Evolutionary conservation across 2,888 invertebrate species (phyloP).

Genomic region (Cephus sareptanus): DNA sequence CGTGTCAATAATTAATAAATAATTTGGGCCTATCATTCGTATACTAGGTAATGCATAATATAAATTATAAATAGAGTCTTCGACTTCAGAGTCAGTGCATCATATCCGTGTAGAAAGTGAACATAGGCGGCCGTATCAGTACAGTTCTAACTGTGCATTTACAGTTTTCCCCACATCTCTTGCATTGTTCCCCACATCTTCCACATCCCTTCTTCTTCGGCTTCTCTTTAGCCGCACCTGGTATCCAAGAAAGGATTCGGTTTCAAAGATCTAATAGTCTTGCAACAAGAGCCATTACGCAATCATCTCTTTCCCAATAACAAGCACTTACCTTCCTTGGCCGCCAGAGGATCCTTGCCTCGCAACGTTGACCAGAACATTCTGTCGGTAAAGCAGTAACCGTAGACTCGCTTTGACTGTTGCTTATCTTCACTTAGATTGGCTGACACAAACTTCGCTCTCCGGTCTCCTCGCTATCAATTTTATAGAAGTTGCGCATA

Average conservation of each 20-base stretch:
- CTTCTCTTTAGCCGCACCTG: constrained; percentile 29
- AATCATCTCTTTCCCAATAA: not conserved
- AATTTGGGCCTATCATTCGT: not conserved
- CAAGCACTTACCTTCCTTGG: constrained; percentile 37
- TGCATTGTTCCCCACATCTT: constrained; percentile 49
- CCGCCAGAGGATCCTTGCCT: constrained; percentile 40
- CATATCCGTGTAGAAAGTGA: constrained; percentile 54
- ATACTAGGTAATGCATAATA: not conserved
- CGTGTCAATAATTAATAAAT: not conserved
- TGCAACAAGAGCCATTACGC: not conserved
- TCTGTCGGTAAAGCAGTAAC: constrained; percentile 20
- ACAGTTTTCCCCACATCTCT: constrained; percentile 48
- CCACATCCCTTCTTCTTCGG: constrained; percentile 34
- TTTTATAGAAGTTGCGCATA: constrained; percentile 37
- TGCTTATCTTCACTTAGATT: constrained; percentile 24
- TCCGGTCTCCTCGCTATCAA: constrained; percentile 26
- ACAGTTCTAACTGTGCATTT: constrained; percentile 46
- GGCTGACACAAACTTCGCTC: constrained; percentile 16
- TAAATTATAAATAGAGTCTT: not conserved
- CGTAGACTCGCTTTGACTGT: not conserved
- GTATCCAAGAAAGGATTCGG: not conserved
- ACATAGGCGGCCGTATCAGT: constrained; percentile 50
- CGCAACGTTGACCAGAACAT: constrained; percentile 53
- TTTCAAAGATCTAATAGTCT: not conserved
- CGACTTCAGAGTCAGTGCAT: constrained; percentile 44